These are phyloP conservation scores for Sepioteuthis lessoniana DNA, from an alignment of 2,888 invertebrate species.

Conservation along the genomic window DNA sequence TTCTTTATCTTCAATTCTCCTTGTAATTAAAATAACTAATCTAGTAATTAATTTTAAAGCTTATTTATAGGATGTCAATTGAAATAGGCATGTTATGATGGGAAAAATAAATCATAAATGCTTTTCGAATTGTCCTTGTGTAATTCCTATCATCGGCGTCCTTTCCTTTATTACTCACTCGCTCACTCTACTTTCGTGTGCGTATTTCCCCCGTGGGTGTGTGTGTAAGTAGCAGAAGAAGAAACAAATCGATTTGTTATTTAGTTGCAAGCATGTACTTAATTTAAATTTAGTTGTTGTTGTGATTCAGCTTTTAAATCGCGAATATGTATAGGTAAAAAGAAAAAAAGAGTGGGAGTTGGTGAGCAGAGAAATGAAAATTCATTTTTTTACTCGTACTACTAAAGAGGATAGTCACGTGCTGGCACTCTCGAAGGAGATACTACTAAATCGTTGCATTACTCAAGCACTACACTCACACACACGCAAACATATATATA, in stretches of 20 bases:
- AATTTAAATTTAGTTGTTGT: conserved; percentile 13
- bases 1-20: background rate
- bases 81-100: too few species aligned
- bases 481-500: background rate
- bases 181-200: background rate
- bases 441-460: background rate
- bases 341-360: background rate
- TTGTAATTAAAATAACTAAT: background rate
- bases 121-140: too few species aligned
- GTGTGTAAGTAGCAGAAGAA: background rate
- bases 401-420: background rate
- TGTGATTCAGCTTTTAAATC: background rate
- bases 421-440: background rate
- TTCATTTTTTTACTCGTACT: background rate
- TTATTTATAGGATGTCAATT: background rate
- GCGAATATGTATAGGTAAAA: background rate
- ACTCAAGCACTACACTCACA: too few species aligned
- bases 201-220: background rate
- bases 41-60: background rate
- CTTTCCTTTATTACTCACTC: background rate
- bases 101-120: too few species aligned
- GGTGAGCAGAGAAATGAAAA: background rate
- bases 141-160: background rate
- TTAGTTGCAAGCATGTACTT: background rate
- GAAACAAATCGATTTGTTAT: background rate